A percentile compares a stretch with the other conserved stretches of the same genome.
These are phyloP conservation scores for Phoxinus dragarum DNA, from an alignment of 2,797 vertebrate genomes.

Conservation along the genomic window DNA sequence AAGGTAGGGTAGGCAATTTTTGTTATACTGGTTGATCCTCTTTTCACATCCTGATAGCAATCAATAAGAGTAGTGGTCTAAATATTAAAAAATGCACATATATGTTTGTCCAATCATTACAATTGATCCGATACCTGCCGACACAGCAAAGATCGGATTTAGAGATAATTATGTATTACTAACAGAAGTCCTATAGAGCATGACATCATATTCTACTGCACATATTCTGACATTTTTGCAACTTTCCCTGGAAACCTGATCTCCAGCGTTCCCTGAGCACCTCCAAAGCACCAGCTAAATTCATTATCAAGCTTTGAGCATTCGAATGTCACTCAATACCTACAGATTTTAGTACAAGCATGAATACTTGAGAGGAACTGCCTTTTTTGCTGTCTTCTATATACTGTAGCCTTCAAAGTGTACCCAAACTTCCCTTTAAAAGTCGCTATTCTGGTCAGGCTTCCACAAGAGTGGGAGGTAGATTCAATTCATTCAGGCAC, in stretches of 20 bases:
- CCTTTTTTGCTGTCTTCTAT: neutral
- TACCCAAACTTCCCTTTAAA: conserved; percentile 8
- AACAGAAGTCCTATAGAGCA: neutral
- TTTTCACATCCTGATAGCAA: neutral
- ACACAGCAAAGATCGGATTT: neutral
- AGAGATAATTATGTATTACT: neutral
- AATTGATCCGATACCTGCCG: too few species aligned
- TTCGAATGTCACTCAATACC: neutral
- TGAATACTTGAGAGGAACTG: neutral
- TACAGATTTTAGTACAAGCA: neutral
- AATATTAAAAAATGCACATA: too few species aligned
- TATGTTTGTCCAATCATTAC: too few species aligned
- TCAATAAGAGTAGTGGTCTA: neutral
- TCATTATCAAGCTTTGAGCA: neutral
- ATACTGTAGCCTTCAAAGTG: conserved; percentile 10
- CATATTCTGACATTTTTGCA: neutral
- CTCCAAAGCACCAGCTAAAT: neutral
- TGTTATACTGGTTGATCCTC: too few species aligned
- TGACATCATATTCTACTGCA: neutral
- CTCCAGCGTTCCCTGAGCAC: neutral
- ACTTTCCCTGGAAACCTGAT: neutral
- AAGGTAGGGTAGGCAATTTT: too few species aligned
- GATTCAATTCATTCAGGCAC: conserved; percentile 16
- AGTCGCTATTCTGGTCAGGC: conserved; percentile 15
- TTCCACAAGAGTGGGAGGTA: conserved; percentile 12